These are phyloP conservation scores for Python bivittatus DNA, from an alignment of 2,113 vertebrate species.

Conservation along the genomic window DNA sequence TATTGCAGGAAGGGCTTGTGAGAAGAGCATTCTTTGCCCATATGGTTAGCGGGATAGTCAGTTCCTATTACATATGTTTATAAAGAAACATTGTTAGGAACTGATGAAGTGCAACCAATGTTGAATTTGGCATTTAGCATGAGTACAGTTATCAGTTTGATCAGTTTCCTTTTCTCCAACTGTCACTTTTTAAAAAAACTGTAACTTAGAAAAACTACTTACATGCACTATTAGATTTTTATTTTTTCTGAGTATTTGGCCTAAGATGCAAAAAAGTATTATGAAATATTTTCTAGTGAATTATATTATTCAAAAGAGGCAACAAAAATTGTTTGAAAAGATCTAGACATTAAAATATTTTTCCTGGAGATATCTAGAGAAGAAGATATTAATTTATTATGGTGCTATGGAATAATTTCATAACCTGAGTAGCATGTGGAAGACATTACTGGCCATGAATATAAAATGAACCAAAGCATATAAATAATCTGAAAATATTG, in stretches of 20 bases:
- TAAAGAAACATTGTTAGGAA: slow-evolving; percentile 56
- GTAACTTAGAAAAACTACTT: slow-evolving; percentile 36
- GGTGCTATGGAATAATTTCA: slow-evolving; percentile 3
- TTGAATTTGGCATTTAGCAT: slow-evolving; percentile 35
- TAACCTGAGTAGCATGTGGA: slow-evolving; percentile 63
- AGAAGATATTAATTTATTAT: not conserved
- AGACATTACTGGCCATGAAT: slow-evolving; percentile 52
- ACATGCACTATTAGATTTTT: slow-evolving; percentile 22
- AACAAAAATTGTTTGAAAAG: slow-evolving; percentile 49
- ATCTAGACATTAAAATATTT: slow-evolving; percentile 51
- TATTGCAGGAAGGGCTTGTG: slow-evolving; percentile 47
- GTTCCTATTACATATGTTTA: slow-evolving; percentile 53
- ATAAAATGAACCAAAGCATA: slow-evolving; percentile 49
- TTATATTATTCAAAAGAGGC: slow-evolving; percentile 59
- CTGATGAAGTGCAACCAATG: slow-evolving; percentile 48
- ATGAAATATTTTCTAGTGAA: slow-evolving; percentile 51
- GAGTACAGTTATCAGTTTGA: slow-evolving; percentile 60
- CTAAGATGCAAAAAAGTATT: not conserved
- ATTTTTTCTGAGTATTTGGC: slow-evolving; percentile 16
- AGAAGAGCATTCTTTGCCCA: slow-evolving; percentile 1
- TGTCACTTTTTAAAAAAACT: not conserved
- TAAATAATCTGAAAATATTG: slow-evolving; percentile 58
- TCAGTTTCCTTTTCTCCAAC: slow-evolving; percentile 3
- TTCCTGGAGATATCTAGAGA: slow-evolving; percentile 16
- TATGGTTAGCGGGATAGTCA: not conserved